Evolutionary conservation across 1,140 invertebrate genomes (phyloP).

Genomic region (Sarcophaga peregrina): DNA sequence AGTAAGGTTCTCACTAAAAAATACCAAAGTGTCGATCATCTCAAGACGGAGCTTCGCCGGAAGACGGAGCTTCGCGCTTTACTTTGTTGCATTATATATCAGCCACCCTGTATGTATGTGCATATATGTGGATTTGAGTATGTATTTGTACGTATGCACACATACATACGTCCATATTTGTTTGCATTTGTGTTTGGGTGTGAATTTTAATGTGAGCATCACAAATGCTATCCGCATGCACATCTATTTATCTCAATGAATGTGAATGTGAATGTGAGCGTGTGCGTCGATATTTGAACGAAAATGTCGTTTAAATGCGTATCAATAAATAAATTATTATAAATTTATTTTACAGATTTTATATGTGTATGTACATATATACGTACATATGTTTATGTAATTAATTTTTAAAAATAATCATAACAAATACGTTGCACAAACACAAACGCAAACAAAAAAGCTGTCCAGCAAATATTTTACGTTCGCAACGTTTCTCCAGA

Average conservation of each 20-base stretch:
- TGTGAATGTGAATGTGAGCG: constrained; percentile 41
- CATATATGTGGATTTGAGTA: not conserved
- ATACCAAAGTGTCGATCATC: too few species aligned
- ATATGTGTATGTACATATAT: too few species aligned
- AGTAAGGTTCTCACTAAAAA: too few species aligned
- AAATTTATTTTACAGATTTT: constrained; percentile 64
- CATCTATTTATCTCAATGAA: not conserved
- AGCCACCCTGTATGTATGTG: too few species aligned
- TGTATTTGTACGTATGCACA: not conserved
- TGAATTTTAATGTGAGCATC: constrained; percentile 13
- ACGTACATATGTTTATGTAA: constrained; percentile 56
- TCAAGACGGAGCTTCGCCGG: too few species aligned
- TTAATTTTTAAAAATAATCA: constrained; percentile 65
- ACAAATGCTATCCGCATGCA: constrained; percentile 12
- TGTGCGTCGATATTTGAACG: constrained; percentile 43
- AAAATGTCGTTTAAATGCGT: constrained; percentile 55
- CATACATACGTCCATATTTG: not conserved
- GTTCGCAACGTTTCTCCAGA: not conserved
- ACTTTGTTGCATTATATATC: too few species aligned
- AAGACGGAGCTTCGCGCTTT: too few species aligned
- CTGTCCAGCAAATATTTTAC: constrained; percentile 41
- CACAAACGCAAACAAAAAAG: constrained; percentile 37
- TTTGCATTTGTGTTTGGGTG: constrained; percentile 20
- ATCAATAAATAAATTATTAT: constrained; percentile 65
- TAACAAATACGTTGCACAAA: constrained; percentile 50